A percentile compares a stretch with the other conserved stretches of the same genome.
These are phyloP conservation scores for Endomychus coccineus DNA, from an alignment of 2,888 invertebrate species.

Conservation along the genomic window DNA sequence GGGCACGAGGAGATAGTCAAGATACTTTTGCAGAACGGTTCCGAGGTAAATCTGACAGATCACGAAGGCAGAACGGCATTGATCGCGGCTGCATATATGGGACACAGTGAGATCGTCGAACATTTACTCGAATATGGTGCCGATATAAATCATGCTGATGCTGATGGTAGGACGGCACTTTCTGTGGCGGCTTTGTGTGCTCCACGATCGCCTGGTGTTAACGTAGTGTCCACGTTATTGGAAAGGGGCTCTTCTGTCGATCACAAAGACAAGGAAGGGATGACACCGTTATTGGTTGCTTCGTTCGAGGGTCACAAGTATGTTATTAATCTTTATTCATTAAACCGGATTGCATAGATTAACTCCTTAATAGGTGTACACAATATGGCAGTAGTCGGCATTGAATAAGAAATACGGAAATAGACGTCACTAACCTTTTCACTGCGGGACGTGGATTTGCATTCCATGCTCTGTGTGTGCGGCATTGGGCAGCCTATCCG, in stretches of 20 bases:
- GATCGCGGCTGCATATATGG: conserved; percentile 95
- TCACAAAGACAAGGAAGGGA: conserved; percentile 76
- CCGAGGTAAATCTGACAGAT: conserved; percentile 75
- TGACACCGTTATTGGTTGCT: conserved; percentile 81
- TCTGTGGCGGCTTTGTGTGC: conserved; percentile 83
- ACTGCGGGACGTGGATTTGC: too few species aligned
- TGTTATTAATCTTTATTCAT: too few species aligned
- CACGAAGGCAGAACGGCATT: conserved; percentile 84
- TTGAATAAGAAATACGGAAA: too few species aligned
- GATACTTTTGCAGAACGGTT: conserved; percentile 67
- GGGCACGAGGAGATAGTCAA: conserved; percentile 82
- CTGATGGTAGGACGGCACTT: conserved; percentile 80
- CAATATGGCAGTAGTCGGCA: too few species aligned
- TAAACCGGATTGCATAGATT: too few species aligned
- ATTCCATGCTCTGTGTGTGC: too few species aligned
- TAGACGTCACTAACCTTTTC: too few species aligned
- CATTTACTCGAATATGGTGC: conserved; percentile 76
- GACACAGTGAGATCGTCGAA: conserved; percentile 76
- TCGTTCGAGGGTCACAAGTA: conserved; percentile 85
- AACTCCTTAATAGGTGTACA: too few species aligned
- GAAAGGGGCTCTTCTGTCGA: conserved; percentile 79
- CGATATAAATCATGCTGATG: conserved; percentile 76
- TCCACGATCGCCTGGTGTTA: conserved; percentile 66
- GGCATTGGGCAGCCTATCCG: too few species aligned
- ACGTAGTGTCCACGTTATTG: conserved; percentile 63